Base-by-base conservation (phyloP, 1,140 invertebrate species). In the Pseudomyrmex flavicornis region DNA sequence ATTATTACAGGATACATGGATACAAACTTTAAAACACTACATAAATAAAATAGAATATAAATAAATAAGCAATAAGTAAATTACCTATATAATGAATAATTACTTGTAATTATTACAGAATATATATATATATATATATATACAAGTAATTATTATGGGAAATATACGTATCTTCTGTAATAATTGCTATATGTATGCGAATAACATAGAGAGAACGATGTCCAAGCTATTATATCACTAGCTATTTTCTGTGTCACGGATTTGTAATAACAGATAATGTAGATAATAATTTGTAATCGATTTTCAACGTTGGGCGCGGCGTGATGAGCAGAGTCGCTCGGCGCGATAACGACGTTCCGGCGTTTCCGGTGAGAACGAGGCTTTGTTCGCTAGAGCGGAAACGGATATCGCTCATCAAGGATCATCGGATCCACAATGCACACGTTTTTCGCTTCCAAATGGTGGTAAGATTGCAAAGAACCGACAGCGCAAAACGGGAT, bases 331-430 rank as follows among this genome's bases (percentile, higher is more conserved):
- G 84, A 90, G 79, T 86, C 86, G 73, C 58, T 86, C 35, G 88
- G 86, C 82, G 69, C 84, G 90, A 89, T 93, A 93, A 93, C 89
- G 91, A 92, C 87, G 92, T 92, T 92, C 91, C 89, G 84, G 82
- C 89, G 86, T 88, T 93, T 93, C 92, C 91, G 85, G 74, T 84
- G 89, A 85, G 88, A 90, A 91, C 87, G 88, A 89, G 79, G 92
- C 90, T 93, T 93, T 93, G 92, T 93, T 92, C 91, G 90, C 89
- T 84, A 80, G 56, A 70, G 46, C 91, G 91, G 92, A 93, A 93
- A 87, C 92, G 92, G 92, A 93, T 92, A 93, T 91, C 92, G 92
- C 92, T 93, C 92, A 93, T 93, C 92, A 92, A 88, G 90, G 82
- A 91, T 87, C 91, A 92, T 92, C 91, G 90, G 85, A 76, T 70